Percentiles rank a stretch among this genome's conserved stretches.
Conservation (phyloP, 2,113 vertebrate species). For the Syrrhaptes paradoxus region DNA sequence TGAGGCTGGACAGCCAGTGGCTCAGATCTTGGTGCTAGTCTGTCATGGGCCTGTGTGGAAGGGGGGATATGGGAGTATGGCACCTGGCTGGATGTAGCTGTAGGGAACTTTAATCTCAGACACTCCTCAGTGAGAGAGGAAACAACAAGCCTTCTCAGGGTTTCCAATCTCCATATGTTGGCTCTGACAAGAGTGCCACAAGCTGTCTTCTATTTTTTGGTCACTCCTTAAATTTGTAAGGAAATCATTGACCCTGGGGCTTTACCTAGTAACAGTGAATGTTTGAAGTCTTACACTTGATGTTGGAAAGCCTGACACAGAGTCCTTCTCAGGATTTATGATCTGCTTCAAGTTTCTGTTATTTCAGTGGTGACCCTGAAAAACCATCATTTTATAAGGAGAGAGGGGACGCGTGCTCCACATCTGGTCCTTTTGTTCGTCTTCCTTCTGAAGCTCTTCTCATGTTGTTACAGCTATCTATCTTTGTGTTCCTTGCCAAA, state of each 20-base stretch:
- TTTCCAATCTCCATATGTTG: not conserved
- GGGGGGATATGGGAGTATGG: not conserved
- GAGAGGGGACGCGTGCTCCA: not conserved
- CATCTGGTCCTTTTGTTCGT: slow-evolving; percentile 23
- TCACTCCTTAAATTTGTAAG: not conserved
- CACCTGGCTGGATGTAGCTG: not conserved
- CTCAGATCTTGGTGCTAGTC: not conserved
- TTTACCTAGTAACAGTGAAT: not conserved
- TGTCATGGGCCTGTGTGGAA: not conserved
- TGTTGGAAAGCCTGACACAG: not conserved
- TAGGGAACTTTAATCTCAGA: not conserved
- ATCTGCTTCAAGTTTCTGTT: not conserved
- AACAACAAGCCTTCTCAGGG: not conserved
- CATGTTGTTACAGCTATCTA: not conserved
- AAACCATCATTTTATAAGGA: not conserved
- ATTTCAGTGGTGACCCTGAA: not conserved
- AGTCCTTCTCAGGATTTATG: not conserved
- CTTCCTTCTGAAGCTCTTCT: not conserved
- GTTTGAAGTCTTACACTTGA: not conserved
- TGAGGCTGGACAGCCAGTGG: not conserved
- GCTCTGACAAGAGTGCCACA: not conserved
- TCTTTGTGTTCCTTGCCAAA: not conserved
- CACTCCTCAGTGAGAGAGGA: not conserved
- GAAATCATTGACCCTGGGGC: not conserved
- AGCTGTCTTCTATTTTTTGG: not conserved